A percentile compares a stretch with the other conserved stretches of the same genome.
These are phyloP conservation scores for Lepilemur ruficaudatus DNA, from an alignment of 2,797 vertebrate species.

Conservation along the genomic window DNA sequence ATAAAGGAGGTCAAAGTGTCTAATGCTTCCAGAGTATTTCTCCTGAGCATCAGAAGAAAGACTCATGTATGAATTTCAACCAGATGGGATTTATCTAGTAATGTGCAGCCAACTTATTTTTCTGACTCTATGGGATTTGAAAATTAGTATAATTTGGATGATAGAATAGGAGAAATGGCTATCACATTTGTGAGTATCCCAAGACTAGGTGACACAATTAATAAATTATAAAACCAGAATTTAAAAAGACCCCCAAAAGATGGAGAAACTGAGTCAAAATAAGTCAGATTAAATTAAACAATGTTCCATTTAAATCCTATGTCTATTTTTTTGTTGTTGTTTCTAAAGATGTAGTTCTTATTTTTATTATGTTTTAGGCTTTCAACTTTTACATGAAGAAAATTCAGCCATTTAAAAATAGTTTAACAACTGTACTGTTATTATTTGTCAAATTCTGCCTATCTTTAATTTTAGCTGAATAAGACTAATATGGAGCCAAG, in stretches of 20 bases:
- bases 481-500: neutral
- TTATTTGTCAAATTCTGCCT: neutral
- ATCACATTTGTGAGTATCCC: neutral
- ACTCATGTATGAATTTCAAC: neutral
- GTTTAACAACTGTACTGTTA: neutral
- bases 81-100: neutral
- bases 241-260: neutral
- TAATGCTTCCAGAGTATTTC: neutral
- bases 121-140: neutral
- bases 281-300: neutral
- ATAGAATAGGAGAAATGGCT: neutral
- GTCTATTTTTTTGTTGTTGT: neutral
- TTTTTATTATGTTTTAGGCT: slow-evolving; percentile 17
- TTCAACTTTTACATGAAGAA: slow-evolving; percentile 12
- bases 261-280: neutral
- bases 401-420: neutral
- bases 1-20: neutral
- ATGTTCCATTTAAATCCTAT: neutral
- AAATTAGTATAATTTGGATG: neutral
- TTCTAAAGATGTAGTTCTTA: neutral
- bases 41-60: neutral
- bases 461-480: neutral
- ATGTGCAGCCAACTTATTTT: neutral
- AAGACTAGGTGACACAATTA: neutral
- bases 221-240: neutral